Percentiles rank a stretch among this genome's conserved stretches.
Conservation (phyloP, 2,797 vertebrate genomes). For the Myotis vivesi region DNA sequence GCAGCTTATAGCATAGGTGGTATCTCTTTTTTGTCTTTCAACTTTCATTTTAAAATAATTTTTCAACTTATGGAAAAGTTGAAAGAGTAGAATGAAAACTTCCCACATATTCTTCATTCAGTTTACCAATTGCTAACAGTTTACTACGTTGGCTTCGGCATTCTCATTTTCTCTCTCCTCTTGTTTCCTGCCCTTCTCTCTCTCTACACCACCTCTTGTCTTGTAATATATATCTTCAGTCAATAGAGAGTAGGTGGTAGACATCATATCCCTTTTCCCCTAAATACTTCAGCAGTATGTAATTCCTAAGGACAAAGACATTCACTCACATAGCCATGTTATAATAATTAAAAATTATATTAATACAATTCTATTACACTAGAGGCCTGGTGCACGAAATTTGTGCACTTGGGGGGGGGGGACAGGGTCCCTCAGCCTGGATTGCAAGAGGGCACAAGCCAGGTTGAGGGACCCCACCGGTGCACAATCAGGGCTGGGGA, state of each 20-base stretch:
- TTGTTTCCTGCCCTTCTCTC: neutral
- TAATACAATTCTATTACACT: neutral
- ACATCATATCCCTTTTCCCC: neutral
- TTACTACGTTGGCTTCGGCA: neutral
- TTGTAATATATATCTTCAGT: neutral
- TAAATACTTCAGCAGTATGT: neutral
- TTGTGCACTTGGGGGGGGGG: too few relatives aligned
- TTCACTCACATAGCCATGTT: neutral
- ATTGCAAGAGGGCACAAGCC: too few relatives aligned
- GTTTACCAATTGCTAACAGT: neutral
- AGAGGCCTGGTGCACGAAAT: too few relatives aligned
- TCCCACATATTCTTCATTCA: neutral
- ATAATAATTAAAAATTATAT: neutral
- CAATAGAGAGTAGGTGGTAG: neutral
- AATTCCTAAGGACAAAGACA: neutral
- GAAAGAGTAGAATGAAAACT: neutral
- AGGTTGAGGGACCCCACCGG: too few relatives aligned
- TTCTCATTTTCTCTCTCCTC: neutral
- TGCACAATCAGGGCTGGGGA: too few relatives aligned
- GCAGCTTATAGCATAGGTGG: neutral
- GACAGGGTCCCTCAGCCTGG: too few relatives aligned
- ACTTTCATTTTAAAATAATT: too few relatives aligned
- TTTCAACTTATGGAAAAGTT: neutral
- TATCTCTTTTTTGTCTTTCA: neutral
- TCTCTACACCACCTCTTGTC: neutral